Evolutionary conservation across 2,797 vertebrate species (phyloP).

Genomic region (Sebastes goodei): DNA sequence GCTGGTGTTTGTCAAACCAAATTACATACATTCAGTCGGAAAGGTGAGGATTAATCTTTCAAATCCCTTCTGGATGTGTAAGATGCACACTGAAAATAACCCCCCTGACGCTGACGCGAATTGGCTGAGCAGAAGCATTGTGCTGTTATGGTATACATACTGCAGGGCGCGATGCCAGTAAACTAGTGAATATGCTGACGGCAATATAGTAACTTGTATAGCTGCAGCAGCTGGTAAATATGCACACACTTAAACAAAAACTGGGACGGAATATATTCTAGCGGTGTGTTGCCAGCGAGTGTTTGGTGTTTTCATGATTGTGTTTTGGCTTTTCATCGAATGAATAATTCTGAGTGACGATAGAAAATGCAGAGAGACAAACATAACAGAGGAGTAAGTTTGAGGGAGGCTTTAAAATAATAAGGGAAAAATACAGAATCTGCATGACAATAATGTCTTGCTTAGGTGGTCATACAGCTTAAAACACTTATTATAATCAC

Average conservation of each 20-base stretch:
- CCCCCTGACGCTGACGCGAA: slow-evolving; percentile 67
- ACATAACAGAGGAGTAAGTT: slow-evolving; percentile 9
- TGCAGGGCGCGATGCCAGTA: slow-evolving; percentile 38
- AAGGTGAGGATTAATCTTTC: slow-evolving; percentile 83
- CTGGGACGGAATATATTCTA: slow-evolving; percentile 40
- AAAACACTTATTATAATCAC: slow-evolving; percentile 30
- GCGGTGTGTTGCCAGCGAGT: background rate
- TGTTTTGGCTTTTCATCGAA: slow-evolving; percentile 41
- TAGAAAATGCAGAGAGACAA: slow-evolving; percentile 15
- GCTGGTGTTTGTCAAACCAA: slow-evolving; percentile 83
- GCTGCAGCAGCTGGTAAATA: slow-evolving; percentile 52
- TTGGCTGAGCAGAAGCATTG: slow-evolving; percentile 72
- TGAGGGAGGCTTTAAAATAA: slow-evolving; percentile 37
- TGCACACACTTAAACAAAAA: slow-evolving; percentile 46
- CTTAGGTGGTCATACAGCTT: slow-evolving; percentile 31
- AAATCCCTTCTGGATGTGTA: slow-evolving; percentile 78
- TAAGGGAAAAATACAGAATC: background rate
- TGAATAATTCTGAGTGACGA: slow-evolving; percentile 43
- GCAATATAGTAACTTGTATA: slow-evolving; percentile 34
- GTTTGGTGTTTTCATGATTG: slow-evolving; percentile 49
- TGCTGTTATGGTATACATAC: slow-evolving; percentile 64
- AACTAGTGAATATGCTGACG: slow-evolving; percentile 60
- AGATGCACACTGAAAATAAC: slow-evolving; percentile 61
- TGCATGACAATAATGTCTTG: slow-evolving; percentile 26
- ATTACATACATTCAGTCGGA: slow-evolving; percentile 83